Conservation (phyloP, 2,888 invertebrate genomes). For the Microctonus hyperodae region DNA sequence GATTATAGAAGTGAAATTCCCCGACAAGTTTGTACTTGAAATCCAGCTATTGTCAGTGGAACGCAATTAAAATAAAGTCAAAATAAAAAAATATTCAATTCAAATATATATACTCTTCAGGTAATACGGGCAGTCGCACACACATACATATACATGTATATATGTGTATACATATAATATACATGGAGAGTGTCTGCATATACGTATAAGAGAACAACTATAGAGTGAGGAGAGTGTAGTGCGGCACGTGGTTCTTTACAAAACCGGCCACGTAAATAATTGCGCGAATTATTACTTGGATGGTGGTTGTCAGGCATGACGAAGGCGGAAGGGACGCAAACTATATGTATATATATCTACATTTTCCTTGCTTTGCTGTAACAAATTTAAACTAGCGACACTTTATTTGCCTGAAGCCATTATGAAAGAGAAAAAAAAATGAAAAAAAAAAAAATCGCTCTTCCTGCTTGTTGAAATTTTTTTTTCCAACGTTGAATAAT, state of each 20-base stretch:
- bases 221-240: background rate
- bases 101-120: too few relatives aligned
- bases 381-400: conserved; percentile 37
- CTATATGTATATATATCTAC: background rate
- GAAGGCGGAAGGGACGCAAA: background rate
- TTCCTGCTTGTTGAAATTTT: conserved; percentile 6
- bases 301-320: background rate
- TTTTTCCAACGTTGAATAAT: conserved; percentile 9
- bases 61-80: too few relatives aligned
- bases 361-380: background rate
- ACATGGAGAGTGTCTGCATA: too few relatives aligned
- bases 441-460: background rate
- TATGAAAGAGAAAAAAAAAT: conserved; percentile 17
- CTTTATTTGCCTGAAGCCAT: conserved; percentile 33
- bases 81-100: too few relatives aligned
- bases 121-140: too few relatives aligned
- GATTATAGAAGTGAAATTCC: too few relatives aligned
- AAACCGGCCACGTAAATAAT: conserved; percentile 16
- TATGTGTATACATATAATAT: too few relatives aligned
- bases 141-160: too few relatives aligned
- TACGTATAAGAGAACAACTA: background rate
- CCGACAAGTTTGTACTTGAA: too few relatives aligned
- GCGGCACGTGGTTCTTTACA: conserved; percentile 7
- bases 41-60: too few relatives aligned
- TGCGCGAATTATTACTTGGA: conserved; percentile 2